Evolutionary conservation across 2,888 invertebrate genomes (phyloP).

Genomic region (Pseudococcus viburni): DNA sequence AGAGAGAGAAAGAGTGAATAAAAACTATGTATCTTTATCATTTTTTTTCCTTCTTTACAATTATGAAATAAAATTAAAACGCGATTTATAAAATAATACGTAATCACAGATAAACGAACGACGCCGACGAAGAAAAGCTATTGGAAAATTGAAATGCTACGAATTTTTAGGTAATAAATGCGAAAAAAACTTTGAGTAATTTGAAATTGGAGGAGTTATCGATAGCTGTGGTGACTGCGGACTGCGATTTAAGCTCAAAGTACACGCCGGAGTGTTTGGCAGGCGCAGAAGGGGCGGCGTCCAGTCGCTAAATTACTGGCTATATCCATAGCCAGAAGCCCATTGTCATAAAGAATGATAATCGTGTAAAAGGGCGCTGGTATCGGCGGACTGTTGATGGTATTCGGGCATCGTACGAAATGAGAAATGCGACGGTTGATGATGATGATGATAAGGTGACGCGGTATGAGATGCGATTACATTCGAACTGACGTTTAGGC

Average conservation of each 20-base stretch:
- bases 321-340: slow-evolving; percentile 70
- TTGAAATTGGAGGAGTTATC: too few relatives aligned
- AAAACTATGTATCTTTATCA: neutral
- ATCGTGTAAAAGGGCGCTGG: slow-evolving; percentile 70
- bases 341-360: slow-evolving; percentile 71
- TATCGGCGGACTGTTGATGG: slow-evolving; percentile 64
- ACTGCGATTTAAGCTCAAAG: neutral
- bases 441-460: slow-evolving; percentile 68
- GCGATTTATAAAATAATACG: neutral
- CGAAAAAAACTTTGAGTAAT: neutral
- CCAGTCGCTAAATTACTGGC: slow-evolving; percentile 69
- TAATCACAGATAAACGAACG: slow-evolving; percentile 51
- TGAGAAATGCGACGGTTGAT: slow-evolving; percentile 66
- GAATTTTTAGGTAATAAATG: slow-evolving; percentile 10
- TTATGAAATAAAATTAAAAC: slow-evolving; percentile 42
- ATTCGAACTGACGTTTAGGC: slow-evolving; percentile 65
- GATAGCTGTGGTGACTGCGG: too few relatives aligned
- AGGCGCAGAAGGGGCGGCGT: neutral
- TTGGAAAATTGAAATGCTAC: slow-evolving; percentile 10
- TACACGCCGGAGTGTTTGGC: neutral
- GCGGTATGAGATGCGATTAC: slow-evolving; percentile 64
- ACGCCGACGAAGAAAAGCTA: slow-evolving; percentile 4
- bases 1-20: slow-evolving; percentile 21
- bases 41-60: slow-evolving; percentile 25
- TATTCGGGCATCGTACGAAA: slow-evolving; percentile 63